phyloP scores from a whole-genome alignment of 1,140 invertebrate species.

The Calliphora vicina region DNA sequence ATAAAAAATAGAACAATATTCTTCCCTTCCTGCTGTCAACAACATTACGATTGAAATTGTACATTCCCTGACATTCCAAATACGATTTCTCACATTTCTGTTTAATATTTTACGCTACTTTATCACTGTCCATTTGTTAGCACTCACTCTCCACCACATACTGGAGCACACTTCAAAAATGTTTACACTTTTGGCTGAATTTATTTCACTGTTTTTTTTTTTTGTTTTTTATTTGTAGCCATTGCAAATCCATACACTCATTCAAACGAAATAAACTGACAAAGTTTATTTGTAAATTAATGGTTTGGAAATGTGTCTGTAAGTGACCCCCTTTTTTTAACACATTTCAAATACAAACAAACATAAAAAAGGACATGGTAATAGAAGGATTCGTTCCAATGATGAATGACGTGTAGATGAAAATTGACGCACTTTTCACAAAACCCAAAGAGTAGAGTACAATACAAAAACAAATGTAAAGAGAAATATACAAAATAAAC shows the following conservation, averaged over 20 bases:
- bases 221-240: background rate
- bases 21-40: background rate
- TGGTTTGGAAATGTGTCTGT: conserved; percentile 30
- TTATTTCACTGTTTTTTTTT: background rate
- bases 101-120: background rate
- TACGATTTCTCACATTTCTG: no score
- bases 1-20: background rate
- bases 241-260: background rate
- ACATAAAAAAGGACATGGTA: background rate
- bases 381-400: background rate
- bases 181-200: background rate
- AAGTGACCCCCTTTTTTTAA: conserved; percentile 7
- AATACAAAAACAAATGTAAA: background rate
- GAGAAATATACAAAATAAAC: background rate
- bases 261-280: conserved; percentile 6
- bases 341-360: background rate
- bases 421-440: background rate
- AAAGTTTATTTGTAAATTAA: conserved; percentile 33
- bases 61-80: background rate
- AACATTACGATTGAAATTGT: background rate
- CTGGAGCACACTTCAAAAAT: background rate
- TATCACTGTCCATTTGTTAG: background rate
- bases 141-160: background rate
- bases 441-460: background rate
- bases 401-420: background rate